Conservation (phyloP, 2,888 invertebrate species). For the Drosophila algonquin region DNA sequence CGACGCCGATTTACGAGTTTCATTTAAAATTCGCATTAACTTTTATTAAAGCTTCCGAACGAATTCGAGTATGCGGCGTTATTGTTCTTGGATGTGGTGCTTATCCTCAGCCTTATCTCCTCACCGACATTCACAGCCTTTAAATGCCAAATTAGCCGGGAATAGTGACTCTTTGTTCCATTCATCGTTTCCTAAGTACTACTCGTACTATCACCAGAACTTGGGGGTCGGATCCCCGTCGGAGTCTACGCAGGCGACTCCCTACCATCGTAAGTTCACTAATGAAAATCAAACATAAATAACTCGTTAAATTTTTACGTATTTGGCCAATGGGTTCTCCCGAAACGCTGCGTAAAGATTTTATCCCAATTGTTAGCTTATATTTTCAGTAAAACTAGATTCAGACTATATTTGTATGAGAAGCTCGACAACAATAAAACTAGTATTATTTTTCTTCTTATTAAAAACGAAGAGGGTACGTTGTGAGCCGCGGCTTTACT, state of each 20-base stretch:
- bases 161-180: slow-evolving; percentile 60
- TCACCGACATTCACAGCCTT: slow-evolving; percentile 53
- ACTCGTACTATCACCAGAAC: neutral
- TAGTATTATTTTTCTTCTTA: neutral
- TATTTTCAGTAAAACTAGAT: neutral
- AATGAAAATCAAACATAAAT: slow-evolving; percentile 1
- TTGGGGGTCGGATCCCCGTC: neutral
- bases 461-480: no score
- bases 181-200: slow-evolving; percentile 29
- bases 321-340: neutral
- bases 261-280: neutral
- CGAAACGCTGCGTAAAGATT: neutral
- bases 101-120: slow-evolving; percentile 14
- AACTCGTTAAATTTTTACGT: neutral
- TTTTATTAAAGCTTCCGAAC: slow-evolving; percentile 72
- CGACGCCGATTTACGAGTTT: slow-evolving; percentile 65
- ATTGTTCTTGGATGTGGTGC: slow-evolving; percentile 11
- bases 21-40: slow-evolving; percentile 72
- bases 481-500: no score
- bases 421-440: neutral
- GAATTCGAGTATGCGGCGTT: slow-evolving; percentile 51
- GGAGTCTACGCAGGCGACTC: neutral
- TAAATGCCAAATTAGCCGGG: slow-evolving; percentile 65
- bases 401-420: neutral
- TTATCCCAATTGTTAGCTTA: neutral